Percentiles rank a stretch among this genome's conserved stretches.
phyloP scores from a whole-genome alignment of 37 sponge, comb jelly and placozoan genomes.

The Corticium candelabrum region DNA sequence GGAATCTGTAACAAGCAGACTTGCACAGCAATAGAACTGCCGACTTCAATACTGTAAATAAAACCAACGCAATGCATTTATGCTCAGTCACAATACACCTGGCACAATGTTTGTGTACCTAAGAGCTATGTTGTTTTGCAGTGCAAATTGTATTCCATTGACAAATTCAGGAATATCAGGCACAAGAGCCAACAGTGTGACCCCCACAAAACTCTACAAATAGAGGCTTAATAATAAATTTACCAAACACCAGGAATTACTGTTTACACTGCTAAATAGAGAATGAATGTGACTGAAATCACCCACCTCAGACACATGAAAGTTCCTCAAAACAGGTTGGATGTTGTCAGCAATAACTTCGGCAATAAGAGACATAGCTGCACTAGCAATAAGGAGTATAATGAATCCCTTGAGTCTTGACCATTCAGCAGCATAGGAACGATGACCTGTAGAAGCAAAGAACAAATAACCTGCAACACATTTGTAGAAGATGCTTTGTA shows the following conservation, averaged over 20 bases:
- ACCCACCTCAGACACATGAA: neutral
- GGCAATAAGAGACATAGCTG: slow-evolving; percentile 21
- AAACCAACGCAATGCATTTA: neutral
- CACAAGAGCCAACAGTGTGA: slow-evolving; percentile 19
- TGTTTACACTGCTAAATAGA: too few relatives aligned
- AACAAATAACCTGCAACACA: too few relatives aligned
- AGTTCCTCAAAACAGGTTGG: neutral
- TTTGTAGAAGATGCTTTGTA: too few relatives aligned
- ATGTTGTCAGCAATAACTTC: slow-evolving; percentile 20
- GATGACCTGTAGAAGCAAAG: neutral
- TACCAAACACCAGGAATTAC: too few relatives aligned
- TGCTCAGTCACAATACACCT: too few relatives aligned
- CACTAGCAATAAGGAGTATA: slow-evolving; percentile 20
- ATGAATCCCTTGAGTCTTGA: slow-evolving; percentile 11
- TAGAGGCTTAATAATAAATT: neutral
- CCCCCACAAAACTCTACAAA: slow-evolving; percentile 15
- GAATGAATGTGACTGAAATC: neutral
- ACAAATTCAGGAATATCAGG: slow-evolving; percentile 27
- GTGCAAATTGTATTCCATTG: slow-evolving; percentile 22
- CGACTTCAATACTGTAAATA: slow-evolving; percentile 23
- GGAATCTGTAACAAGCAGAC: slow-evolving; percentile 29
- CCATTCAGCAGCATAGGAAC: slow-evolving; percentile 15
- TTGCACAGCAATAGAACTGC: slow-evolving; percentile 25
- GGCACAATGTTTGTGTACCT: neutral
- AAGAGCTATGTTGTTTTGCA: slow-evolving; percentile 21